Evolutionary conservation across 2,888 invertebrate species (phyloP).

Genomic region (Meiosimyza decipiens): DNA sequence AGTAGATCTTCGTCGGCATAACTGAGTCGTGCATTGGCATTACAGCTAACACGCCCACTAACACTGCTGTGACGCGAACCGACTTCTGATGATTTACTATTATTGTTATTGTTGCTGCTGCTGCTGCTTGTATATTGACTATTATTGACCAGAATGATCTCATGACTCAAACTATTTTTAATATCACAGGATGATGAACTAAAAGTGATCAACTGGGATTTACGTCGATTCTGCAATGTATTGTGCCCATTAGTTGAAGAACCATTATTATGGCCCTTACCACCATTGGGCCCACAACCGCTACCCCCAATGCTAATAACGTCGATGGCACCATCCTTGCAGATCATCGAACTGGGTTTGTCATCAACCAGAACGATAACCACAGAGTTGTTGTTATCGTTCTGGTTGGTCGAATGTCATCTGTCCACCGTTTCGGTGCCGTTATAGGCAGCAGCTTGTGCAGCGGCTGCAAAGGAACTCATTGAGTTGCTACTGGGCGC

Average conservation of each 20-base stretch:
- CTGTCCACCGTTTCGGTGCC: conserved; percentile 54
- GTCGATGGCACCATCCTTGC: conserved; percentile 60
- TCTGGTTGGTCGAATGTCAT: conserved; percentile 66
- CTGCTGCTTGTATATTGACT: conserved; percentile 42
- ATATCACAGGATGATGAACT: conserved; percentile 66
- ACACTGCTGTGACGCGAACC: conserved; percentile 42
- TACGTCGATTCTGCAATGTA: conserved; percentile 61
- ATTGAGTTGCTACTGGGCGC: conserved; percentile 55
- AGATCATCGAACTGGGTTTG: conserved; percentile 65
- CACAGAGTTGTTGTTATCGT: conserved; percentile 65
- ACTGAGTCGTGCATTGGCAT: conserved; percentile 54
- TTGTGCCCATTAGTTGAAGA: conserved; percentile 52
- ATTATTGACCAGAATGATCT: conserved; percentile 57
- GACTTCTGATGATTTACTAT: conserved; percentile 20
- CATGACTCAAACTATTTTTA: conserved; percentile 65
- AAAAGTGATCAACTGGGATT: conserved; percentile 64
- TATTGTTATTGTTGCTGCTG: conserved; percentile 26
- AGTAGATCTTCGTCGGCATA: conserved; percentile 62
- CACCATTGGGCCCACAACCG: conserved; percentile 36
- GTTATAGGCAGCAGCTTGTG: conserved; percentile 23
- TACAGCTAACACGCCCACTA: conserved; percentile 35
- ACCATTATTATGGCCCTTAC: conserved; percentile 13
- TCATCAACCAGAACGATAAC: conserved; percentile 67
- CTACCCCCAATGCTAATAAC: conserved; percentile 50
- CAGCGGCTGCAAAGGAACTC: conserved; percentile 50